Evolutionary conservation across 2,888 invertebrate species (phyloP), one percentile per base, ranked within the genome.

Genomic region (Drosophila suboccidentalis): DNA sequence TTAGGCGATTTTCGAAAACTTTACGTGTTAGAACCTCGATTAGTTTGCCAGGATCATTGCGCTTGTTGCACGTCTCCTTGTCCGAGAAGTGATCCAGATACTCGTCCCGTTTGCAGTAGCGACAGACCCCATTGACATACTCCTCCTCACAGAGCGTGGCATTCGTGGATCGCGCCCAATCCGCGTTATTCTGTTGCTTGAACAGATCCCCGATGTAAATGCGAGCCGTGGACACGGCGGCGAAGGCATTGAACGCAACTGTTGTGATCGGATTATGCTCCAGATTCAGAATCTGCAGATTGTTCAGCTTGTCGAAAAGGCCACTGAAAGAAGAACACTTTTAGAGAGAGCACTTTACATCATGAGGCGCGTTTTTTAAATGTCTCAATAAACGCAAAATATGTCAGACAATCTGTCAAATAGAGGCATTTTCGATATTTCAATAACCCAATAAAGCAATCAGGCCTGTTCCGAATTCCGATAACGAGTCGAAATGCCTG

Each of bases 91-190:
- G 88, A 38, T 86, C 76, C 38, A 88, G 58, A 38, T 80, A 88
- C 57, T 87, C 88, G 29, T 78, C 81, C 0, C 86, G 83, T 4
- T 82, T 81, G 57, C 86, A 87, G 39, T 86, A 88, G 39, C 73
- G 76, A 55, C 86, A 87, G 4, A 83, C 83, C 0, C 86, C 86
- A 26, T 76, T 80, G 19, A 73, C 74, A 26, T 54, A 88, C 22
- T 87, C 88, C 80, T 88, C 88, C 64, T 81, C 81, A 11, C 86
- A 87, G 54, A 87, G 69, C 4, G 86, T 87, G 3, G 86, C 88
- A 60, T 87, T 83, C 4, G 81, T 88, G 9, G 78, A 63, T 1
- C 68, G 69, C 1, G 75, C 69, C 86, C 88, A 83, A 19, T 86
- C 86, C 1, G 83, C 78, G 26, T 41, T 72, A 4, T 53, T 55